Percentiles rank a stretch among this genome's conserved stretches.
These are phyloP conservation scores for Sylvietta virens DNA, from an alignment of 2,113 vertebrate species.

Conservation along the genomic window DNA sequence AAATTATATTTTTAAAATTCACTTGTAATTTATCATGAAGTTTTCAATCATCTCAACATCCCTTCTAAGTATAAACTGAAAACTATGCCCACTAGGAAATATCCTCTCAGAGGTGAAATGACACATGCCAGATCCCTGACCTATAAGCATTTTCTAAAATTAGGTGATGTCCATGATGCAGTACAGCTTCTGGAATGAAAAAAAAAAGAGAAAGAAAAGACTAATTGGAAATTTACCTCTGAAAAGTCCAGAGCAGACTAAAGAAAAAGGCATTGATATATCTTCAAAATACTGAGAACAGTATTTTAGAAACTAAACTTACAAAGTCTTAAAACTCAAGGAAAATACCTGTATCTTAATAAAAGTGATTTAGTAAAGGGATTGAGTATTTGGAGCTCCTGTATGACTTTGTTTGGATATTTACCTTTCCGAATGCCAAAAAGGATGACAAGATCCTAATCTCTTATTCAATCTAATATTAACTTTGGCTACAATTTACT, in stretches of 20 bases:
- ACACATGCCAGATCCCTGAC: slow-evolving; percentile 72
- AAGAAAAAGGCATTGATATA: not conserved
- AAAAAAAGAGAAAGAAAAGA: not conserved
- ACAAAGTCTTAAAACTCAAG: not conserved
- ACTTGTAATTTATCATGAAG: slow-evolving; percentile 62
- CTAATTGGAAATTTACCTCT: slow-evolving; percentile 44
- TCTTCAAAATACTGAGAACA: not conserved
- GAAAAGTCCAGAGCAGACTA: not conserved
- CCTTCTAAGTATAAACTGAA: slow-evolving; percentile 65
- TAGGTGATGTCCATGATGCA: slow-evolving; percentile 61
- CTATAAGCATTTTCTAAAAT: slow-evolving; percentile 70
- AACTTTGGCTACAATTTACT: not conserved
- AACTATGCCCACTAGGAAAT: slow-evolving; percentile 70
- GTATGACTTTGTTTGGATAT: not conserved
- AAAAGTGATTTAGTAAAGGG: not conserved
- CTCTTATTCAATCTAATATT: not conserved
- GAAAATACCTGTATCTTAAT: not conserved
- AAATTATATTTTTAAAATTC: slow-evolving; percentile 73
- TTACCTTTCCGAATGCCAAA: not conserved
- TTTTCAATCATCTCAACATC: slow-evolving; percentile 70
- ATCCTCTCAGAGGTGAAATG: slow-evolving; percentile 62
- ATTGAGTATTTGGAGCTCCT: not conserved
- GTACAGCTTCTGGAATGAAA: slow-evolving; percentile 13
- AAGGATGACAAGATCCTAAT: not conserved
- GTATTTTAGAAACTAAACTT: not conserved